These are phyloP conservation scores for Jacana jacana DNA, from an alignment of 2,113 vertebrate genomes.

Conservation along the genomic window DNA sequence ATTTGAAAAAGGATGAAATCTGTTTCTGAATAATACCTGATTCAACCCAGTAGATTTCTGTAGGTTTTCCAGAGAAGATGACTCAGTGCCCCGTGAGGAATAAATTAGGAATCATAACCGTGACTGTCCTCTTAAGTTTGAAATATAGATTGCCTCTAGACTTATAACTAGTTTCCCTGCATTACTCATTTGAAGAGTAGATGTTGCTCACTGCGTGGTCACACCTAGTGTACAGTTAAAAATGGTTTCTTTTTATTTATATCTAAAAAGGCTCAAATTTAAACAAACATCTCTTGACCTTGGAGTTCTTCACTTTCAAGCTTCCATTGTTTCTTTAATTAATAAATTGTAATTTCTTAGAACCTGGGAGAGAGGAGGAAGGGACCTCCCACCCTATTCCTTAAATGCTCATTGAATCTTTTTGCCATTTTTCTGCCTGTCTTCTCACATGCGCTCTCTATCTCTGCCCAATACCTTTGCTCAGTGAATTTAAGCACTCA, in stretches of 20 bases:
- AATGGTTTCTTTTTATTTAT: background rate
- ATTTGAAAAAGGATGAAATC: background rate
- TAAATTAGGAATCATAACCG: background rate
- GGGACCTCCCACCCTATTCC: background rate
- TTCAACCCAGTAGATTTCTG: background rate
- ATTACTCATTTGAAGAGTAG: background rate
- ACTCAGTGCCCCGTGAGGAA: background rate
- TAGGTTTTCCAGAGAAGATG: background rate
- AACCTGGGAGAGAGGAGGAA: background rate
- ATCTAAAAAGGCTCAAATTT: background rate
- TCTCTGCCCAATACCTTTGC: background rate
- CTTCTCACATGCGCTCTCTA: background rate
- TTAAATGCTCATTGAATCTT: background rate
- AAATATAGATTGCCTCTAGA: background rate
- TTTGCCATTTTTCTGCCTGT: background rate
- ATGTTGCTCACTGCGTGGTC: background rate
- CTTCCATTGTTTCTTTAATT: background rate
- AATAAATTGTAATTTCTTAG: background rate
- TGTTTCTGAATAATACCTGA: background rate
- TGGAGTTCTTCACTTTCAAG: background rate
- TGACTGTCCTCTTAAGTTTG: background rate
- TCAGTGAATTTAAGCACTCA: background rate
- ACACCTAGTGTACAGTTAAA: background rate
- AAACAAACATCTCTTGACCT: background rate
- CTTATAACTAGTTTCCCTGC: background rate